Evolutionary conservation across 2,113 vertebrate genomes (phyloP), one percentile per base, ranked within the genome.

Genomic region (Datnioides undecimradiatus): DNA sequence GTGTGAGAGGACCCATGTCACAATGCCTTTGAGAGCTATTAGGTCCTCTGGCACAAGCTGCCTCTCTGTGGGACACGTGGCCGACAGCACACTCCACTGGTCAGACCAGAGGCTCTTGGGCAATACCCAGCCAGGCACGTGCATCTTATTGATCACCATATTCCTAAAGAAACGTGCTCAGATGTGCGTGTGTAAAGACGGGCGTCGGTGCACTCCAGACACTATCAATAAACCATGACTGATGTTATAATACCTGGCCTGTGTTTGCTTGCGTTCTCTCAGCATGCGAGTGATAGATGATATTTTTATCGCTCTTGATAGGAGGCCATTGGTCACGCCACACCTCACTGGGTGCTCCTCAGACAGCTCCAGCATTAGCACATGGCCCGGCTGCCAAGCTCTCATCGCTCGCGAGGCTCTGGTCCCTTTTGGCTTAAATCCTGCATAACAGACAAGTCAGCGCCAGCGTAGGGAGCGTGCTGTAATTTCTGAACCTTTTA

Each of bases 371-470:
- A 43, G 45, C 64, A 70, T 77, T 49, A 72, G 80, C 73, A 58
- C 69, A 59, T 60, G 66, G 25, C 62, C 59, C 4, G 31, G 52
- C 70, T 58, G 69, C 67, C 77, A 64, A 83, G 57, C 48, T 41
- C 54, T 72, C 62, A 54, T 23, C 21, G 14, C 77, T 72, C 12
- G 13, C 40, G 43, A 75, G 68, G 60, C 69, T 87, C 51, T 5
- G 27, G 67, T 72, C 66, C 27, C 51, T 33, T 55, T 86, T 82
- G 84, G 76, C 68, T 82, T 48, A 5, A 21, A 43, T 43, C 41
- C 67, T 12, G 34, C 52, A 27, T 51, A 80, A 67, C 40, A 29
- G 77, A 67, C 87, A 64, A 85, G 78, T 90, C 90, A 87, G 93
- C 88, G 85, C 67, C 76, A 85, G 55, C 81, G 57, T 79, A 79